A percentile compares a stretch with the other conserved stretches of the same genome.
Evolutionary conservation across 2,797 vertebrate genomes (phyloP).

Genomic region (Neosilurus hyrtlii): DNA sequence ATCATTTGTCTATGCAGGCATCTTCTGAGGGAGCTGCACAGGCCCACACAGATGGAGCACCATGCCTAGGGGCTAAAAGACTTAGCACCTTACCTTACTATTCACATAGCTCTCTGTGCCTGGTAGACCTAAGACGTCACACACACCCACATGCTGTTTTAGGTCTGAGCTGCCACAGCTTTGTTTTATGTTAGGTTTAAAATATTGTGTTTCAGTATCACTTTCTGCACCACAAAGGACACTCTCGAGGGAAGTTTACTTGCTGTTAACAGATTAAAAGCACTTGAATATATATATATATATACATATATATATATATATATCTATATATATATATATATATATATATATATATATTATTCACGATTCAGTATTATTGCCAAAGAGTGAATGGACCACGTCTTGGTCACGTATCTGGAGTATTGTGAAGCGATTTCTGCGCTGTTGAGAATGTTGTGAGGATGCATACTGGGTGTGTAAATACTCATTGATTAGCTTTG

Average conservation of each 20-base stretch:
- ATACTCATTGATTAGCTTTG: slow-evolving; percentile 13
- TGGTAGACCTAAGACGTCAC: slow-evolving; percentile 37
- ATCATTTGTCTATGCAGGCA: slow-evolving; percentile 68
- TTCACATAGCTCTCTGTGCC: slow-evolving; percentile 4
- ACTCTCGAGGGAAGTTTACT: not conserved
- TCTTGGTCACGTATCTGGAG: not conserved
- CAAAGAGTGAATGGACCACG: not conserved
- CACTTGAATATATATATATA: not conserved
- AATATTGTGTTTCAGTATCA: slow-evolving; percentile 14
- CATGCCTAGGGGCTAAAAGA: slow-evolving; percentile 60
- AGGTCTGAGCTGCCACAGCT: not conserved
- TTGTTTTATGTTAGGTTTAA: slow-evolving; percentile 5
- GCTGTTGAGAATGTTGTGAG: not conserved
- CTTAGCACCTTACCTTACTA: slow-evolving; percentile 18
- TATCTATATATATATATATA: no score
- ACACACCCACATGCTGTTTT: slow-evolving; percentile 5
- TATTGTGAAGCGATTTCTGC: not conserved
- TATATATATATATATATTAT: no score
- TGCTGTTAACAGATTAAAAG: not conserved
- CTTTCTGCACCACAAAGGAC: not conserved
- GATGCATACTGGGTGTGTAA: slow-evolving; percentile 12
- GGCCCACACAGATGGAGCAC: slow-evolving; percentile 73
- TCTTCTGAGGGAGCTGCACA: slow-evolving; percentile 60
- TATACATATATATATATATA: no score
- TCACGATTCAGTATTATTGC: no score